These are phyloP conservation scores for Kryptolebias ocellatus DNA, from an alignment of 2,797 vertebrate genomes.

Conservation along the genomic window DNA sequence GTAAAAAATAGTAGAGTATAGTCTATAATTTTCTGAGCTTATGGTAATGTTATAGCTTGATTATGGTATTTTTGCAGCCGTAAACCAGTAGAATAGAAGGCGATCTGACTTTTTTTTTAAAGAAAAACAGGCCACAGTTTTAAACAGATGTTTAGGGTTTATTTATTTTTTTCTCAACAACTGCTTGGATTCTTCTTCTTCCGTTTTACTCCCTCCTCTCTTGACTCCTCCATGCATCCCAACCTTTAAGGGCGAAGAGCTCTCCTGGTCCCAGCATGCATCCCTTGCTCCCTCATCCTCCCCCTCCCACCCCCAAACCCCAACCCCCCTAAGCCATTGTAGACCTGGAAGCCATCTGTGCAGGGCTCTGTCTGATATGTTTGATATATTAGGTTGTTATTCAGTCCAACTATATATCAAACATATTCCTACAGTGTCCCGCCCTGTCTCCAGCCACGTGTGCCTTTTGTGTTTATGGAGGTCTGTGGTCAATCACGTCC, in stretches of 20 bases:
- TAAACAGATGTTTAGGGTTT: slow-evolving; percentile 16
- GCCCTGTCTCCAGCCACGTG: slow-evolving; percentile 93
- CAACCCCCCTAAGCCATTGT: slow-evolving; percentile 76
- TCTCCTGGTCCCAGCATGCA: slow-evolving; percentile 72
- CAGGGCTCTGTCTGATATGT: slow-evolving; percentile 99
- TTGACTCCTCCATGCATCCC: slow-evolving; percentile 48
- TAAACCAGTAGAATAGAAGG: slow-evolving; percentile 3
- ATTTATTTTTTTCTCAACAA: slow-evolving; percentile 36
- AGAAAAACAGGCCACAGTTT: slow-evolving; percentile 6
- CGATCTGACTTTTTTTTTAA: not conserved
- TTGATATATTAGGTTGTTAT: slow-evolving; percentile 99
- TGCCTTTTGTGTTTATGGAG: slow-evolving; percentile 79
- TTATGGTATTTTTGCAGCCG: not conserved
- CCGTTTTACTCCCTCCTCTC: slow-evolving; percentile 39
- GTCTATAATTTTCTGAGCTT: no score
- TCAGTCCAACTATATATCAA: slow-evolving; percentile 99
- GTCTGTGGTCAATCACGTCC: slow-evolving; percentile 59
- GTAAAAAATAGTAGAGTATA: not conserved
- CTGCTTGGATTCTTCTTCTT: slow-evolving; percentile 33
- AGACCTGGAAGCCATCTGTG: slow-evolving; percentile 95
- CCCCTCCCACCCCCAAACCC: not conserved
- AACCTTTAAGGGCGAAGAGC: slow-evolving; percentile 38
- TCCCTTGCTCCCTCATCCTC: slow-evolving; percentile 25
- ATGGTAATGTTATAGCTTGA: not conserved
- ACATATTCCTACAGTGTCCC: slow-evolving; percentile 99